Evolutionary conservation across 2,797 vertebrate species (phyloP).

Genomic region (Ctenochaetus hawaiiensis): DNA sequence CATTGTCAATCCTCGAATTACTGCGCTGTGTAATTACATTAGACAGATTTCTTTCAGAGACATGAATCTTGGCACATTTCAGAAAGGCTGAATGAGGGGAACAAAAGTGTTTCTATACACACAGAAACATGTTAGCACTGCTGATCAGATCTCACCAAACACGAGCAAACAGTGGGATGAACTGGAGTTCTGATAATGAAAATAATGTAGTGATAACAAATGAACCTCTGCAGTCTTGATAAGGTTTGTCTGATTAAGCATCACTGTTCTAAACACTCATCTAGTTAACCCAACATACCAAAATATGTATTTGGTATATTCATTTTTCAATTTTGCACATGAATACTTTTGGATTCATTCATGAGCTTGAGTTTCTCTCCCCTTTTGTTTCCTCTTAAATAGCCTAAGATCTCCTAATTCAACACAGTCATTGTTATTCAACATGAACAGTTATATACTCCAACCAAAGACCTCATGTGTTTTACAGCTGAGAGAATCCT

Average conservation of each 20-base stretch:
- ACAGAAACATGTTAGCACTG: too few species aligned
- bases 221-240: conserved; percentile 2
- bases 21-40: conserved; percentile 14
- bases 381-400: background rate
- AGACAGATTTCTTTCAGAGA: conserved; percentile 15
- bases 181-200: background rate
- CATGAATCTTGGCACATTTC: background rate
- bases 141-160: conserved; percentile 9
- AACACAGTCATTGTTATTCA: background rate
- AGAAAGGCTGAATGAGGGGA: background rate
- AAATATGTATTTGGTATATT: background rate
- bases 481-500: background rate
- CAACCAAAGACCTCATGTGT: background rate
- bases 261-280: background rate
- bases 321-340: background rate
- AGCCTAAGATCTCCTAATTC: background rate
- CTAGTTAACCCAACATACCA: background rate
- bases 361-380: background rate
- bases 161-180: conserved; percentile 5
- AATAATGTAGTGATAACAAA: conserved; percentile 17
- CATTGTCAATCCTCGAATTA: conserved; percentile 16
- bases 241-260: background rate
- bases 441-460: background rate
- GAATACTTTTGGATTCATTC: conserved; percentile 5
- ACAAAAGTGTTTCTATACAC: conserved; percentile 1